Base-by-base conservation (phyloP, 2,113 vertebrate species). In the Carassius auratus region DNA sequence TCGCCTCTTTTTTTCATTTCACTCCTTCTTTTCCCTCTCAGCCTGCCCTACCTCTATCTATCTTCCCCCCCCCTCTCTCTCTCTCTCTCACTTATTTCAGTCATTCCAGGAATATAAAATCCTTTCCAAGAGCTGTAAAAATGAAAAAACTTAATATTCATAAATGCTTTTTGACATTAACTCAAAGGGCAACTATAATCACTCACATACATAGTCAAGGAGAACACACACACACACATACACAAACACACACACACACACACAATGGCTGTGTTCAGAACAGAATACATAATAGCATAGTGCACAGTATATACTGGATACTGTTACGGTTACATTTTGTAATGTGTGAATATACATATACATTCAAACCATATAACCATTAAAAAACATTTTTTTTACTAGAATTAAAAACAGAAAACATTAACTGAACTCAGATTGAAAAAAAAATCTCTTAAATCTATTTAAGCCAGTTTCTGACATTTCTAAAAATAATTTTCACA, bases 121-220 rank as follows among this genome's bases (percentile, higher is more conserved):
- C 38, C 42, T 23, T 75, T 75, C 21, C 71, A 15, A 75, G 73
- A 75, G 42, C 73, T 75, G n/a, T 50, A 42, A n/a, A 73, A 73
- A 73, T 26, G 12, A 75, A 75, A 75, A 75, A 75, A 86, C 91
- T 92, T 92, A 91, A 93, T 92, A 93, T 92, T 93, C 90, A 92
- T 88, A 90, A 90, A 87, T 86, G 87, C 90, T 86, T 59, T 17
- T 86, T 90, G 66, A 88, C 84, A 80, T 79, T 83, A 91, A 93
- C 89, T 85, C 79, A 76, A 88, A 91, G 80, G 86, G 85, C 86
- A 50, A 23, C 84, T 90, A 91, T 87, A 93, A 91, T 62, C 57
- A 55, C 15, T 62, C 57, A 62, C 38, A 45, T 42, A 64, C 14
- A 12, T 23, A 19, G 10, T 13, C 69, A 10, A 21, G 19, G 36